Conservation (phyloP, 2,113 vertebrate species). For the Carassius auratus region DNA sequence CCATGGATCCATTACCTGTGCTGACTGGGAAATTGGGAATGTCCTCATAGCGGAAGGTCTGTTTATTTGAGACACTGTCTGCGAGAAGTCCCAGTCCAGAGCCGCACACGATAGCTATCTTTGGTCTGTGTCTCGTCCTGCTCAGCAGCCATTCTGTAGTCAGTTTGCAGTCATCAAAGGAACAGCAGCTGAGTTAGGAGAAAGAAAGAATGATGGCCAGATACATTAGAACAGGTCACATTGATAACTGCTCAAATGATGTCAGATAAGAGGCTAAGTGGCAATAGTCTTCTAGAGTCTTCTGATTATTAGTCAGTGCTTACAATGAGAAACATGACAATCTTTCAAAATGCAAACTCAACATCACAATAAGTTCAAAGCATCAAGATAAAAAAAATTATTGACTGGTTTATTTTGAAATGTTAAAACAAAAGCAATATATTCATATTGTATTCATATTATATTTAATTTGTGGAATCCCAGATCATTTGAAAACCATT, state of each 20-base stretch:
- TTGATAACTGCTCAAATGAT: not conserved
- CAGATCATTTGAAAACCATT: not conserved
- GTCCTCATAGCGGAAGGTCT: constrained; percentile 71
- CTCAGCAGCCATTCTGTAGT: constrained; percentile 74
- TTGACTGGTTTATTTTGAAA: not conserved
- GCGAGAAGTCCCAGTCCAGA: constrained; percentile 72
- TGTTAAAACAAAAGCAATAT: not conserved
- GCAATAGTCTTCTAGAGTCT: not conserved
- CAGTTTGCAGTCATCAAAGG: constrained; percentile 71
- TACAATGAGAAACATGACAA: not conserved
- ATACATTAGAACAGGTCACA: not conserved
- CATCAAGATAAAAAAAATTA: not conserved
- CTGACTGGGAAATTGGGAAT: constrained; percentile 77
- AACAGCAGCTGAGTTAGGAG: constrained; percentile 66
- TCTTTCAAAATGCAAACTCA: not conserved
- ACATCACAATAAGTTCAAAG: not conserved
- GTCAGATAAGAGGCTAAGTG: not conserved
- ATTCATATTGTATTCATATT: not conserved
- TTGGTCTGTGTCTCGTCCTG: constrained; percentile 67
- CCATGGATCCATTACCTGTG: constrained; percentile 65
- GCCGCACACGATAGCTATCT: constrained; percentile 73
- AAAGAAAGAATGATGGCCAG: not conserved
- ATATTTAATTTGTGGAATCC: not conserved
- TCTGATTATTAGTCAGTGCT: not conserved
- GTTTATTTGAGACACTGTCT: constrained; percentile 62